Evolutionary conservation across 2,888 invertebrate genomes (phyloP).

Genomic region (Chalcis sispes): DNA sequence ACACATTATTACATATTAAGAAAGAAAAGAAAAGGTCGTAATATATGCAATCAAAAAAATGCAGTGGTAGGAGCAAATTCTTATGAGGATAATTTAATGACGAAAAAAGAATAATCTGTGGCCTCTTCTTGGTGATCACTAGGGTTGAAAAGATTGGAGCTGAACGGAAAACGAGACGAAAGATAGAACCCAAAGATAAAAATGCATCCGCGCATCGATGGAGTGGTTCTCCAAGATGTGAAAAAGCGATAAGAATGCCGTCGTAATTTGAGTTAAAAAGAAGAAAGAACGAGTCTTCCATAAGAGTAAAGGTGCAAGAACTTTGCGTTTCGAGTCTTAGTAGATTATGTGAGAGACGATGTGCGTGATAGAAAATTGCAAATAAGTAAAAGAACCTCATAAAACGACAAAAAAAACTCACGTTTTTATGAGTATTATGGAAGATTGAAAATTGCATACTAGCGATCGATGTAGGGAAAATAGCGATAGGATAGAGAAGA

Average conservation of each 20-base stretch:
- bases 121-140: constrained; percentile 40
- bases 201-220: constrained; percentile 25
- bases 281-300: not conserved
- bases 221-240: constrained; percentile 17
- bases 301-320: constrained; percentile 16
- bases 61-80: constrained; percentile 37
- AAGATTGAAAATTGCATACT: constrained; percentile 39
- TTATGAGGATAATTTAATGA: constrained; percentile 36
- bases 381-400: not conserved
- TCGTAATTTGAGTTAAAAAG: not conserved
- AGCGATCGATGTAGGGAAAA: not conserved
- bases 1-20: not conserved
- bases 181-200: constrained; percentile 52
- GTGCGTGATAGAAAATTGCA: not conserved
- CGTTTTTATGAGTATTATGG: not conserved
- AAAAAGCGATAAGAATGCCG: constrained; percentile 20
- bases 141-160: constrained; percentile 54
- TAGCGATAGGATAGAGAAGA: constrained; percentile 27
- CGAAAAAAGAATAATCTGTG: constrained; percentile 56
- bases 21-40: constrained; percentile 24
- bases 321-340: constrained; percentile 27
- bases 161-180: too few relatives aligned
- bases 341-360: not conserved
- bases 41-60: constrained; percentile 58
- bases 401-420: constrained; percentile 2